These are phyloP conservation scores for Blera fallax DNA, from an alignment of 2,888 invertebrate genomes.

Conservation along the genomic window DNA sequence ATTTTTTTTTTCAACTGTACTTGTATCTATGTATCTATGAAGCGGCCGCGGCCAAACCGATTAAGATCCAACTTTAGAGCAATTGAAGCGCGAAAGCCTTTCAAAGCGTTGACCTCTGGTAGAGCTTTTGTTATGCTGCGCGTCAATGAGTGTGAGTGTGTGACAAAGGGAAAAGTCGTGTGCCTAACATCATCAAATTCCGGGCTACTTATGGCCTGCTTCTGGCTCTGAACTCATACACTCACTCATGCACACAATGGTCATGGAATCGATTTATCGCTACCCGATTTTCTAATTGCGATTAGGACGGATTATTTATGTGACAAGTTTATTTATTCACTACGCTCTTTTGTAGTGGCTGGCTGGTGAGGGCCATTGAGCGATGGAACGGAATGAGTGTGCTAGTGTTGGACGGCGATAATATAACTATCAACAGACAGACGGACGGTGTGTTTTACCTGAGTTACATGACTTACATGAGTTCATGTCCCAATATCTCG, in stretches of 20 bases:
- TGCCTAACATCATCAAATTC: background rate
- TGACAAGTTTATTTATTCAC: constrained; percentile 35
- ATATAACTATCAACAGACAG: background rate
- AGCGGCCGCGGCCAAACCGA: background rate
- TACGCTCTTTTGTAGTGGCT: background rate
- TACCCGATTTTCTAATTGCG: constrained; percentile 28
- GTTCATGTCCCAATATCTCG: background rate
- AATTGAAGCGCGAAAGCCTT: constrained; percentile 54
- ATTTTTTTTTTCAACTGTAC: background rate
- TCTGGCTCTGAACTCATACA: background rate
- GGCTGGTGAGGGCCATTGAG: background rate
- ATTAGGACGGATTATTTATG: constrained; percentile 51
- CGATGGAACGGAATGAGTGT: background rate
- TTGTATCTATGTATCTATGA: too few species aligned
- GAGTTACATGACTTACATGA: background rate
- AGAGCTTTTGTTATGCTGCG: constrained; percentile 20
- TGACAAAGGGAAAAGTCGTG: background rate
- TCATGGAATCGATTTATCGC: constrained; percentile 25
- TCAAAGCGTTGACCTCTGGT: constrained; percentile 49
- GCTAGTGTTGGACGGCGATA: background rate
- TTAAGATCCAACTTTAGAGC: constrained; percentile 34
- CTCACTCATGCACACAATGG: background rate
- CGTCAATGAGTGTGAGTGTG: background rate
- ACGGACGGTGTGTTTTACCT: background rate
- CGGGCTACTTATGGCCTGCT: background rate